A percentile compares a stretch with the other conserved stretches of the same genome.
Conservation (phyloP, 1,140 invertebrate species). For the Marisa cornuarietis region DNA sequence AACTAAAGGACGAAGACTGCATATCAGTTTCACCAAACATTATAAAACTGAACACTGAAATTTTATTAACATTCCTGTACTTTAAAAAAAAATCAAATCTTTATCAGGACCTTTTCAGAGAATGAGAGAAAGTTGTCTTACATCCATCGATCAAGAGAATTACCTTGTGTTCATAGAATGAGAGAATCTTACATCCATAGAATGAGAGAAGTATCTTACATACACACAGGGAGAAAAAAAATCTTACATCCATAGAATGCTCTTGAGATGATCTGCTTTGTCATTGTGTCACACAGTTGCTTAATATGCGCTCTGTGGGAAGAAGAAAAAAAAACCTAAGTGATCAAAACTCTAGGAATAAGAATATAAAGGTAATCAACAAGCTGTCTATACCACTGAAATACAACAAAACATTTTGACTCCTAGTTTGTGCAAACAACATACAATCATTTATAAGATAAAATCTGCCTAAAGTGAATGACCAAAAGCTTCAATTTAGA, state of each 20-base stretch:
- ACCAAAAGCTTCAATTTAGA: too few relatives aligned
- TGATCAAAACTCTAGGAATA: neutral
- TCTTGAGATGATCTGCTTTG: slow-evolving; percentile 90
- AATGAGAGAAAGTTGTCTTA: neutral
- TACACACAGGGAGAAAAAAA: neutral
- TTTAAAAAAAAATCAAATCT: neutral
- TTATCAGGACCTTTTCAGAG: neutral
- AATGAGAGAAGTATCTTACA: neutral
- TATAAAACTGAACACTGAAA: neutral
- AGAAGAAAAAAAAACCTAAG: neutral
- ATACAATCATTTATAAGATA: too few relatives aligned
- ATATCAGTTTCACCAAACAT: neutral
- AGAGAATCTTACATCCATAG: too few relatives aligned
- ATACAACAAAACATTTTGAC: too few relatives aligned
- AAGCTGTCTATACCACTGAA: too few relatives aligned
- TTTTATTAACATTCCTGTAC: neutral
- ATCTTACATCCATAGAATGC: slow-evolving; percentile 91
- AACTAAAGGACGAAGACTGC: too few relatives aligned
- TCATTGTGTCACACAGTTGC: slow-evolving; percentile 91
- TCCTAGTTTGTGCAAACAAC: too few relatives aligned
- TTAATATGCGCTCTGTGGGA: slow-evolving; percentile 70
- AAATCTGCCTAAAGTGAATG: too few relatives aligned
- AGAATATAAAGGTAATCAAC: neutral
- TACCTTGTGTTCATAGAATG: too few relatives aligned
- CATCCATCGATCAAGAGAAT: too few relatives aligned